These are phyloP conservation scores for Rhopalosiphum nymphaeae DNA, from an alignment of 2,888 invertebrate genomes.

Conservation along the genomic window DNA sequence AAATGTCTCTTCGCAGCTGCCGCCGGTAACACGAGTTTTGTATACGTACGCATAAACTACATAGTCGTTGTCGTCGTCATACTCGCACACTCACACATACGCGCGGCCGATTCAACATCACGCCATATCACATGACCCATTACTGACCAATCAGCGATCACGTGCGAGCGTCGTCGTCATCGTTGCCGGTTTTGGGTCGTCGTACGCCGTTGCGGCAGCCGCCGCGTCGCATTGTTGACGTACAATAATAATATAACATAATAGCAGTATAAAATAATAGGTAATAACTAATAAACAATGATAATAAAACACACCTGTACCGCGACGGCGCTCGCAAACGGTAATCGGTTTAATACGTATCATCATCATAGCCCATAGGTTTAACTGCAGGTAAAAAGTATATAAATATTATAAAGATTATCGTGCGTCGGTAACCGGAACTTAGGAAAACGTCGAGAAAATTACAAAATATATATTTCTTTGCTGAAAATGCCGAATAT, in stretches of 20 bases:
- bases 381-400: background rate
- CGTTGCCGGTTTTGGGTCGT: slow-evolving; percentile 30
- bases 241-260: background rate
- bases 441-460: background rate
- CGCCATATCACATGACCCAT: slow-evolving; percentile 61
- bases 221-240: slow-evolving; percentile 67
- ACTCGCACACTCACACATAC: background rate
- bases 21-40: background rate
- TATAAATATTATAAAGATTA: background rate
- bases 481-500: background rate
- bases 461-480: background rate
- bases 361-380: background rate
- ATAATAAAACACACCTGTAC: background rate
- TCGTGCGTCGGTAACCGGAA: background rate
- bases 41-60: background rate
- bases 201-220: background rate
- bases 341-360: background rate
- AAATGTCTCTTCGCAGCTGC: background rate
- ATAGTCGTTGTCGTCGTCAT: background rate
- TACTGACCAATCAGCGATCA: slow-evolving; percentile 59
- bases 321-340: background rate
- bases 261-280: background rate
- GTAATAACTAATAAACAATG: background rate
- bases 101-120: slow-evolving; percentile 33
- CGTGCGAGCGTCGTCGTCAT: background rate